A percentile compares a stretch with the other conserved stretches of the same genome.
Conservation (phyloP, 2,888 invertebrate species). For the Branchellion lobata region DNA sequence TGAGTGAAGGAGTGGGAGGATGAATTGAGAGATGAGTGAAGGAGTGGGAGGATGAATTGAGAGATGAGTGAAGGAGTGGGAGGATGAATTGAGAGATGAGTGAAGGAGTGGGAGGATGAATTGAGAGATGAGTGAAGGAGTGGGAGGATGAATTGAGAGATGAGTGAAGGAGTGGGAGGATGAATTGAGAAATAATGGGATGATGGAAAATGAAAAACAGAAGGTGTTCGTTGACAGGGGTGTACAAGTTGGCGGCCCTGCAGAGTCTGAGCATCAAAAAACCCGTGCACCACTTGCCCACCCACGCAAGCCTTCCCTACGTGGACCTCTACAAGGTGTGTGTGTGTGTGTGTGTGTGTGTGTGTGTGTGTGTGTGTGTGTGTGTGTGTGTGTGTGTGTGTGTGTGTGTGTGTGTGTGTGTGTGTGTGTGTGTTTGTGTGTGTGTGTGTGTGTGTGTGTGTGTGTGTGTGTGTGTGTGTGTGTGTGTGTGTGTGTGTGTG, state of each 20-base stretch:
- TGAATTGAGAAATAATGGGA: too few species aligned
- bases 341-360: slow-evolving; percentile 55
- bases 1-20: too few species aligned
- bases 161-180: too few species aligned
- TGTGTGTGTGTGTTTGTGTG: too few species aligned
- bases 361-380: slow-evolving; percentile 3
- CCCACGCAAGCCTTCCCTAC: not conserved
- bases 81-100: too few species aligned
- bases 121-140: not conserved
- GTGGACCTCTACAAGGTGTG: not conserved
- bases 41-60: not conserved
- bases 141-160: not conserved
- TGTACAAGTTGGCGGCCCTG: not conserved
- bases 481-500: too few species aligned
- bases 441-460: too few species aligned
- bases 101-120: too few species aligned
- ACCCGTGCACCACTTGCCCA: not conserved
- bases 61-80: not conserved
- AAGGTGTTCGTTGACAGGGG: not conserved
- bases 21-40: not conserved
- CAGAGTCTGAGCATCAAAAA: not conserved
- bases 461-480: too few species aligned
- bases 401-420: too few species aligned
- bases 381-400: slow-evolving; percentile 1
- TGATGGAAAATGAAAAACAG: too few species aligned